Conservation (phyloP, 2,113 vertebrate species). For the Potamarius usumacintae region DNA sequence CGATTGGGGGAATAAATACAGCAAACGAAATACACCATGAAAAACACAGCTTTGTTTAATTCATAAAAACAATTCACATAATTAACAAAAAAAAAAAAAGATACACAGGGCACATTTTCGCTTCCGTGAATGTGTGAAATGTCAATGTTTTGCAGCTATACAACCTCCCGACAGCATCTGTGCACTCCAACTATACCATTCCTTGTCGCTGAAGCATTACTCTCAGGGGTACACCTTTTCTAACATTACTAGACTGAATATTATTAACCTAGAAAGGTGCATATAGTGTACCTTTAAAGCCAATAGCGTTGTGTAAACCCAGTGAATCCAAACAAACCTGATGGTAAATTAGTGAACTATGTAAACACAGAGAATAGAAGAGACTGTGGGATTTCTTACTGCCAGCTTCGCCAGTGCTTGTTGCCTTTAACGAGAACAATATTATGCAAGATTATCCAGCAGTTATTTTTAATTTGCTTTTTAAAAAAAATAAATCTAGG, state of each 20-base stretch:
- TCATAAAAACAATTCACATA: slow-evolving; percentile 38
- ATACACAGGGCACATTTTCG: slow-evolving; percentile 33
- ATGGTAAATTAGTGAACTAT: not conserved
- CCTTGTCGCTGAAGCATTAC: not conserved
- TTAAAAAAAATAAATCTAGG: too few relatives aligned
- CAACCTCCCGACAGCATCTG: not conserved
- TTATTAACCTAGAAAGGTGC: not conserved
- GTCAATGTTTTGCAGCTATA: not conserved
- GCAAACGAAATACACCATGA: slow-evolving; percentile 38
- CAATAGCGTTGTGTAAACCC: too few relatives aligned
- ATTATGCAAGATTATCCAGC: not conserved
- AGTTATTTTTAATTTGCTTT: too few relatives aligned
- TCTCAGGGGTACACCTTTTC: not conserved
- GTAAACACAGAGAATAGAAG: not conserved
- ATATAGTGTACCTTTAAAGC: not conserved
- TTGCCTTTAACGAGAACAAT: not conserved
- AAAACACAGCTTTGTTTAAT: slow-evolving; percentile 51
- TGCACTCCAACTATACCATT: not conserved
- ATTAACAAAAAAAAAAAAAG: not conserved
- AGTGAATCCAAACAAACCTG: not conserved
- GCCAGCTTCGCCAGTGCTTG: not conserved
- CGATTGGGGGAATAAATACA: slow-evolving; percentile 13
- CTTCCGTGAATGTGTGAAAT: slow-evolving; percentile 49
- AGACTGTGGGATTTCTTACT: not conserved
- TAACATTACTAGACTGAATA: not conserved